phyloP scores from a whole-genome alignment of 53 echinoderm and acorn worm species.

The Echinometra lucunter region DNA sequence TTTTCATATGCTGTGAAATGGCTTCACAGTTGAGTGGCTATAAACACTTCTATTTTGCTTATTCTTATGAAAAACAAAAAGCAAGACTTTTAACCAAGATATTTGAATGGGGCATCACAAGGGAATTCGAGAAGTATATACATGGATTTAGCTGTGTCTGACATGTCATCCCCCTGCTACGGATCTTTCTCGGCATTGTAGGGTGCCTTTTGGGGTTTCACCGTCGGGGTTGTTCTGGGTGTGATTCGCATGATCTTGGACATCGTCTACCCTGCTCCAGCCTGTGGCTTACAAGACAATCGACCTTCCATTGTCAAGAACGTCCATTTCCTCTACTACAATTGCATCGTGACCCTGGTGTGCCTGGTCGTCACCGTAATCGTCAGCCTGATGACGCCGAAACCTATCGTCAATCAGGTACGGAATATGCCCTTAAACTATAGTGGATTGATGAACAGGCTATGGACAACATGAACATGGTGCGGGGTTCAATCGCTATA shows the following conservation, averaged over 20 bases:
- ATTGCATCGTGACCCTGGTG: constrained; percentile 83
- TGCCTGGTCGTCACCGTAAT: constrained; percentile 78
- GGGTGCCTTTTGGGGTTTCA: constrained; percentile 96
- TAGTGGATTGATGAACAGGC: too few species aligned
- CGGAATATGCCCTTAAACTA: not conserved
- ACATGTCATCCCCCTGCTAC: too few species aligned
- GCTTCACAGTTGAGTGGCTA: too few species aligned
- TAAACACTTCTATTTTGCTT: too few species aligned
- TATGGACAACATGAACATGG: too few species aligned
- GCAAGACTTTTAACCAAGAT: too few species aligned
- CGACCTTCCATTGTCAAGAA: constrained; percentile 80
- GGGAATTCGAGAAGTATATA: too few species aligned
- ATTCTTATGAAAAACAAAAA: too few species aligned
- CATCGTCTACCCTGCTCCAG: constrained; percentile 85
- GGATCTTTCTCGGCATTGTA: not conserved
- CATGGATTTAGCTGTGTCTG: too few species aligned
- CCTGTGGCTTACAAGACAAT: constrained; percentile 84
- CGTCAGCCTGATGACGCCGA: constrained; percentile 88
- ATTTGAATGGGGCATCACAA: too few species aligned
- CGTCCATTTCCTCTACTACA: constrained; percentile 94
- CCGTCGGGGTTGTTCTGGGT: constrained; percentile 80
- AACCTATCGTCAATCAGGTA: constrained; percentile 75
- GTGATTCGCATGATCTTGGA: constrained; percentile 86
- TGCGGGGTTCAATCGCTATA: too few species aligned
- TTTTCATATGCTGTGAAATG: too few species aligned